phyloP scores from a whole-genome alignment of 2,113 vertebrate genomes.

The Rostratula benghalensis region DNA sequence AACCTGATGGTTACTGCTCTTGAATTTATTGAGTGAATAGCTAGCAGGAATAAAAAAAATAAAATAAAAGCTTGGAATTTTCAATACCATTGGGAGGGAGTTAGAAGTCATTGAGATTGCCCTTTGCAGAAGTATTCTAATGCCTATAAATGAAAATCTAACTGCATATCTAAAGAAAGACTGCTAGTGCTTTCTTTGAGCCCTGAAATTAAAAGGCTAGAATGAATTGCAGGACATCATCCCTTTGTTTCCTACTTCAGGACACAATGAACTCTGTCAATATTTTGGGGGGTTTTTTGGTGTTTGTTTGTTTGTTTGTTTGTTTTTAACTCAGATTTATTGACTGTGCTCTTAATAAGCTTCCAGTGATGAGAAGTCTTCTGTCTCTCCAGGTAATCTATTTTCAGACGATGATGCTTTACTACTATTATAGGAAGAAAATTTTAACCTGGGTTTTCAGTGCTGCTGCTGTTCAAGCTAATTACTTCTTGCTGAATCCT shows the following conservation, averaged over 20 bases:
- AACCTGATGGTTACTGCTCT: neutral
- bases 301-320: neutral
- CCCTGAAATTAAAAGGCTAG: neutral
- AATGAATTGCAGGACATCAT: neutral
- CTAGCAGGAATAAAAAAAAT: neutral
- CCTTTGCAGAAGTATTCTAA: neutral
- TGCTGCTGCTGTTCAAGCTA: neutral
- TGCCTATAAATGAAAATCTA: neutral
- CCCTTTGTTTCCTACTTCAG: neutral
- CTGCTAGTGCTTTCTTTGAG: neutral
- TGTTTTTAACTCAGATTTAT: neutral
- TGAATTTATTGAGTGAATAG: neutral
- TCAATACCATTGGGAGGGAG: neutral
- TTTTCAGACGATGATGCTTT: neutral
- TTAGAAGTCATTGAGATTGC: neutral
- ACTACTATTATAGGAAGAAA: neutral
- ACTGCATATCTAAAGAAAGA: neutral
- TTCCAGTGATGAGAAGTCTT: neutral
- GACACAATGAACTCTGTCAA: neutral
- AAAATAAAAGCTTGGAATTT: neutral
- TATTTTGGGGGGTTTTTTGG: too few species aligned
- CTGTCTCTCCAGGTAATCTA: neutral
- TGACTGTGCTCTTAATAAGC: neutral
- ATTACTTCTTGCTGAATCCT: neutral
- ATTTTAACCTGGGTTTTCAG: neutral